A percentile compares a stretch with the other conserved stretches of the same genome.
Evolutionary conservation across 1,140 invertebrate genomes (phyloP).

Genomic region (Chymomyza costata): DNA sequence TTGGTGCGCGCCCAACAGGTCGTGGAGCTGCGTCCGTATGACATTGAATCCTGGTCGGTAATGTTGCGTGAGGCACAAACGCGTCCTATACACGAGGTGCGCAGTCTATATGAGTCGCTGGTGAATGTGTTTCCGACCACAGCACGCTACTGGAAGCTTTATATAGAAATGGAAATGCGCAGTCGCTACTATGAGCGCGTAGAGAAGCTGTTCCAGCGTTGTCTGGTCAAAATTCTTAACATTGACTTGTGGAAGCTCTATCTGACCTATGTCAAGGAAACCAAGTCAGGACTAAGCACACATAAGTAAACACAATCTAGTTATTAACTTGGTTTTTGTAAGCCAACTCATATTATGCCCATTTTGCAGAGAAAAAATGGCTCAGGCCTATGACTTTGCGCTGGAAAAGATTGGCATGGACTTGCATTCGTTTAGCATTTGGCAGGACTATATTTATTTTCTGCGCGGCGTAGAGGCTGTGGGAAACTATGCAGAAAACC

Average conservation of each 20-base stretch:
- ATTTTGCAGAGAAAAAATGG: constrained; percentile 95
- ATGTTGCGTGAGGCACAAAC: constrained; percentile 94
- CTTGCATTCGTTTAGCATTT: constrained; percentile 95
- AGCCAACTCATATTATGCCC: neutral
- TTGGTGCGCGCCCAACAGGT: constrained; percentile 86
- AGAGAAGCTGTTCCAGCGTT: constrained; percentile 98
- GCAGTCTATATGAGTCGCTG: constrained; percentile 94
- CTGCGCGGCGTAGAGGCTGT: constrained; percentile 98
- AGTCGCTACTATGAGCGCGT: constrained; percentile 97
- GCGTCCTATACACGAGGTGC: constrained; percentile 92
- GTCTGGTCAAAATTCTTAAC: constrained; percentile 98
- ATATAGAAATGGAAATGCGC: constrained; percentile 99
- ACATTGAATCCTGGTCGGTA: constrained; percentile 97
- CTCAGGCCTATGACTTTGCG: constrained; percentile 99
- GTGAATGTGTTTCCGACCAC: constrained; percentile 96
- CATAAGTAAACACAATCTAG: constrained; percentile 87
- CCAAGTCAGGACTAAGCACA: constrained; percentile 92
- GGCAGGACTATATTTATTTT: constrained; percentile 98
- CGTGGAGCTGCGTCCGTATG: constrained; percentile 90
- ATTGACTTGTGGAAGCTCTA: constrained; percentile 99
- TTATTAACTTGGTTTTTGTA: neutral
- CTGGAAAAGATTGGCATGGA: constrained; percentile 99
- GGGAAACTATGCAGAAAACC: constrained; percentile 99
- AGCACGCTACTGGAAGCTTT: constrained; percentile 99
- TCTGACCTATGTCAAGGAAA: constrained; percentile 98